Base-by-base conservation (phyloP, 2,888 invertebrate genomes). In the Dichetophora obliterata region DNA sequence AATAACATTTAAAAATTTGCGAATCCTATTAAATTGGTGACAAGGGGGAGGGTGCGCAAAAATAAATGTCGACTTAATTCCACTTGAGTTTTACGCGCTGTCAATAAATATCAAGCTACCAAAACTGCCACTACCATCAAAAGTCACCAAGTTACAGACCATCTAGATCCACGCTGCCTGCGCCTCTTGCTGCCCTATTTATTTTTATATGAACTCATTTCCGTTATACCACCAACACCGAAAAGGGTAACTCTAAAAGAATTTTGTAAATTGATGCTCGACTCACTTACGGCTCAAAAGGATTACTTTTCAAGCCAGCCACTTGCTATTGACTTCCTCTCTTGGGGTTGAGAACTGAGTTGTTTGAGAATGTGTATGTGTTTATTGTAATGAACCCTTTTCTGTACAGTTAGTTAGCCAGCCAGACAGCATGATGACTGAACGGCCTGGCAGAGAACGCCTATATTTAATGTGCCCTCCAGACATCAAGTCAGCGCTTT, bases 311-410 rank as follows among this genome's bases (percentile, higher is more conserved):
- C 37, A 37, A n/a, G 34, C 27, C 48, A 72, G 61, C 72, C 71
- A 59, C 71, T 71, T 37, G 34, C 59, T 72, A 8, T 48, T 14
- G 43, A 27, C 61, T 27, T 48, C 37, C 57, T 71, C 61, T 16
- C 37, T 59, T 48, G n/a, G 70, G 19, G 37, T 57, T 54, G 70
- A 57, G 54, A 37, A 8, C 37, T 31, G 34, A 70, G 34, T 37
- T 72, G 72, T 61, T n/a, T 43, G 19, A 37, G 14, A 3, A 14
- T 43, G 14, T 43, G 43, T 43, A 14, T 43, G 43, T 43, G 43
- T 43, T 43, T 43, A 43, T 43, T 43, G 43, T 24, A 72, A 72
- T 59, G 72, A 72, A 72, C 72, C 72, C 72, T 72, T 72, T 72
- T 72, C 61, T 43, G 9, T 48, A 50, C 27, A 50, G 24, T 52